Base-by-base conservation (phyloP, 2,888 invertebrate species). In the Hydraecia micacea region DNA sequence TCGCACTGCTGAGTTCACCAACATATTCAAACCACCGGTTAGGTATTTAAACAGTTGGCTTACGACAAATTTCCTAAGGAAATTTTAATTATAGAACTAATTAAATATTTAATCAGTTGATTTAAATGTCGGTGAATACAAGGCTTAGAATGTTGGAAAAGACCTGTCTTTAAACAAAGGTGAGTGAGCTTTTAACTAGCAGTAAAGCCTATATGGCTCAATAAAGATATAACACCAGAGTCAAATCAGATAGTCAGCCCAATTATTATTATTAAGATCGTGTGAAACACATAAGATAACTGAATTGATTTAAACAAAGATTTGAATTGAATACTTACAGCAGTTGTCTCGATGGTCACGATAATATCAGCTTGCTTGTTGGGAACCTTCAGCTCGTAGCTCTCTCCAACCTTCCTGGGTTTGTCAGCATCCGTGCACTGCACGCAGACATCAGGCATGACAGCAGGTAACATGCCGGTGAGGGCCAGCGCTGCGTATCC, bases 341-440 rank as follows among this genome's bases (percentile, higher is more conserved):
- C 89, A 0, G 97, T 95, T 21, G 94, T 93, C 89, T 99, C 99
- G 18, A 99, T 97, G 1, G 98, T 97, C 76, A 99, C 97, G 0
- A 99, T 96, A 77, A 99, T 97, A 91, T 99, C 99, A 2, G 98
- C 99, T 84, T 98, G 97, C 83, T 98, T 98, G 83, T 97, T 97
- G 0, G 98, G 98, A 46, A 97, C 91, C 89, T 98, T 98, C 0
- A 98, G 96, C 73, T 97, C 97, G 92, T 98, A 98, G 32, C 93
- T 95, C 25, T 98, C 98, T 0, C 97, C 98, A 0, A 98, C 87
- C 8, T 95, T 87, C 55, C 89, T 88, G 8, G 94, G 94, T 25
- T 91, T 89, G 79, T 97, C 97, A 0, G 94, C 94, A 80, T 97
- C 97, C 0, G 92, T 95, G 88, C 97, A 97, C 91, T 96, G 97